Evolutionary conservation across 1,140 invertebrate genomes (phyloP).

Genomic region (Phthorimaea operculella): DNA sequence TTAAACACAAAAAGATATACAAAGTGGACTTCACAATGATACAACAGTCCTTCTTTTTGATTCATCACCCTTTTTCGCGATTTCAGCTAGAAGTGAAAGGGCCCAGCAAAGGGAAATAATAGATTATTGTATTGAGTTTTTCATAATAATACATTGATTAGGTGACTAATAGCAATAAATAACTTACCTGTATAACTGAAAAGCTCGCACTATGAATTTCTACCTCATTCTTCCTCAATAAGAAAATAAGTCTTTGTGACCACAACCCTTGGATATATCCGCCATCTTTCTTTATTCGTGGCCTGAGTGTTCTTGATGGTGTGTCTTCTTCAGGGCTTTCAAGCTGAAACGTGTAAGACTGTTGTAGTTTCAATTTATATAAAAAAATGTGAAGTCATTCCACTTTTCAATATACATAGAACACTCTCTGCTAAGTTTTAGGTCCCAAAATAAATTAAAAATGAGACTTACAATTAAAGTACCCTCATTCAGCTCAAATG

Average conservation of each 20-base stretch:
- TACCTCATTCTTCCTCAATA: conserved; percentile 48
- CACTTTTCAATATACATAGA: too few relatives aligned
- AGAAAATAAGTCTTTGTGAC: conserved; percentile 49
- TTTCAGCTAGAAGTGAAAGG: too few relatives aligned
- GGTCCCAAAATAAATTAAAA: too few relatives aligned
- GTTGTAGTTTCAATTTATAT: background rate
- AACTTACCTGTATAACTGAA: conserved; percentile 43
- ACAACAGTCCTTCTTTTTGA: too few relatives aligned
- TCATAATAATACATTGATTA: too few relatives aligned
- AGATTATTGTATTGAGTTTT: too few relatives aligned
- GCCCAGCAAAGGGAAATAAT: too few relatives aligned
- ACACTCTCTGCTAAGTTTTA: too few relatives aligned
- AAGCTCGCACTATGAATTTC: conserved; percentile 55
- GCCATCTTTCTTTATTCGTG: conserved; percentile 49
- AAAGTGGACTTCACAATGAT: too few relatives aligned
- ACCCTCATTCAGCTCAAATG: conserved; percentile 58
- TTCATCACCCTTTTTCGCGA: too few relatives aligned
- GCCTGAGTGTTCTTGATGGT: conserved; percentile 46
- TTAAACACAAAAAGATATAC: too few relatives aligned
- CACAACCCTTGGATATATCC: conserved; percentile 48
- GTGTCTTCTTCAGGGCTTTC: conserved; percentile 53
- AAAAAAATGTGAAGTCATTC: background rate
- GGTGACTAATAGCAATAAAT: background rate
- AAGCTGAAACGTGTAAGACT: conserved; percentile 31
- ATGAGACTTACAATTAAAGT: conserved; percentile 48